A percentile compares a stretch with the other conserved stretches of the same genome.
Conservation (phyloP, 2,113 vertebrate species). For the Lontra canadensis region DNA sequence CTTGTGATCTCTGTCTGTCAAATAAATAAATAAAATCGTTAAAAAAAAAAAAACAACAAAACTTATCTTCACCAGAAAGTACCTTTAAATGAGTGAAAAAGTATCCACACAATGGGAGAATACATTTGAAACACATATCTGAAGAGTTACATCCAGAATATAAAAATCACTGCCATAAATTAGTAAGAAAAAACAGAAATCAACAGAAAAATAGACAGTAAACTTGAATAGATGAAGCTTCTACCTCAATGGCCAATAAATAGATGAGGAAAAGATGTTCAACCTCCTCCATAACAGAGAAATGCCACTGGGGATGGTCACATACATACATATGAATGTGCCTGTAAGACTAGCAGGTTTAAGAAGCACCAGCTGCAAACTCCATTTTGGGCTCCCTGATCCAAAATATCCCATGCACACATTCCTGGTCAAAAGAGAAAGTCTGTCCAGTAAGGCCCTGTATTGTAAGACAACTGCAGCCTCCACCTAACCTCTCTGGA, state of each 20-base stretch:
- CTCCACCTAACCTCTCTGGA: background rate
- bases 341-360: background rate
- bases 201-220: background rate
- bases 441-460: background rate
- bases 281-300: background rate
- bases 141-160: background rate
- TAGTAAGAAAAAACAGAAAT: constrained; percentile 3
- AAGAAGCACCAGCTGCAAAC: background rate
- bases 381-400: background rate
- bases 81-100: background rate
- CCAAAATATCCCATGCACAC: background rate
- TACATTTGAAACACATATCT: background rate
- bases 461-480: background rate
- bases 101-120: background rate
- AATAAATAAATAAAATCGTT: no score
- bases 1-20: no score
- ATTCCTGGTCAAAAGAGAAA: background rate
- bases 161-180: background rate
- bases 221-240: background rate
- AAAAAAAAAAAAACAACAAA: no score
- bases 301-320: background rate
- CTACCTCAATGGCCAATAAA: background rate
- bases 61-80: background rate
- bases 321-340: background rate
- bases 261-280: background rate